These are phyloP conservation scores for Montipora capricornis DNA, from an alignment of 64 coral and sea anemone species.

Conservation along the genomic window DNA sequence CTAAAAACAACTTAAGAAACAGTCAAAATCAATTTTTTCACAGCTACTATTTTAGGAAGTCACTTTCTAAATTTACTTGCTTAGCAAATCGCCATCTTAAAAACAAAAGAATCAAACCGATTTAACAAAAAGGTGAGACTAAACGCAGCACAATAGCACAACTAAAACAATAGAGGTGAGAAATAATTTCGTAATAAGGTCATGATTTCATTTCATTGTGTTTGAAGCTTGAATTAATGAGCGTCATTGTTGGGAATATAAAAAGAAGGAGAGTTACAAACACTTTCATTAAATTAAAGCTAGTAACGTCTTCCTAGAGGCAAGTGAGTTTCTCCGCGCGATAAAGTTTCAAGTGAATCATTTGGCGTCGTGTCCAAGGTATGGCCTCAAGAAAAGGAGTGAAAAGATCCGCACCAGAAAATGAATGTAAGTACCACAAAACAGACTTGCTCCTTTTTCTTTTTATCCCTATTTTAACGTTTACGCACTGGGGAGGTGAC, in stretches of 20 bases:
- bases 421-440: background rate
- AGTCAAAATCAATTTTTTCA: no score
- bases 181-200: conserved; percentile 33
- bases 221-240: no score
- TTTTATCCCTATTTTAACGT: no score
- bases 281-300: no score
- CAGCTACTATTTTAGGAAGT: no score
- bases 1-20: no score
- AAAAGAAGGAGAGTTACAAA: no score
- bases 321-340: background rate
- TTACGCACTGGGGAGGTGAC: no score
- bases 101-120: background rate
- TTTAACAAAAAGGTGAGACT: background rate
- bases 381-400: background rate
- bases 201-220: background rate
- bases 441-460: background rate
- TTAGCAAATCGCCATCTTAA: background rate
- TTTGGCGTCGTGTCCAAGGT: background rate
- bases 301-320: background rate
- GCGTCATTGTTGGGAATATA: no score
- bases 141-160: background rate
- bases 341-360: no score
- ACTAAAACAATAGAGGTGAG: conserved; percentile 15
- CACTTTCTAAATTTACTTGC: no score
- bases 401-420: background rate